Conservation (phyloP, 2,797 vertebrate species). For the Pteropus rufus region DNA sequence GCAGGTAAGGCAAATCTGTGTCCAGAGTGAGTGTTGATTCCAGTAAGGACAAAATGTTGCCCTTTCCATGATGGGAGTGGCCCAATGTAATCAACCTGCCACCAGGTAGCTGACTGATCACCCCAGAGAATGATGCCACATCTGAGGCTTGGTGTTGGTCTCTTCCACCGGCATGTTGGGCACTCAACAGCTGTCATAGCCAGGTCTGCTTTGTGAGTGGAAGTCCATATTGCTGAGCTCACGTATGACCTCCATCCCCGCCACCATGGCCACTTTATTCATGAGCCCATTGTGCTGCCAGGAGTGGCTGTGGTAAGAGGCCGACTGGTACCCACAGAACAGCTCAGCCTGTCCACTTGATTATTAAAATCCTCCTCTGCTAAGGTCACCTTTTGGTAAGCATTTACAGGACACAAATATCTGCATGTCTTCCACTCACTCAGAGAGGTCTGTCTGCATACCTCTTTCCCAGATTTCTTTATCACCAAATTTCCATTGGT, state of each 20-base stretch:
- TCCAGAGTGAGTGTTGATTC: not conserved
- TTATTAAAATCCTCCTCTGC: not conserved
- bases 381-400: not conserved
- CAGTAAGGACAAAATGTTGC: not conserved
- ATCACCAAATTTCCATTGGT: no score
- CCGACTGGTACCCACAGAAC: not conserved
- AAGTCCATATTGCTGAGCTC: not conserved
- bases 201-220: not conserved
- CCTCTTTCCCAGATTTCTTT: not conserved
- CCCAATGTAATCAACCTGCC: not conserved
- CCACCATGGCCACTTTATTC: no score
- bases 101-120: not conserved
- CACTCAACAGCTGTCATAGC: not conserved
- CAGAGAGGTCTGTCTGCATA: not conserved
- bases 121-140: not conserved
- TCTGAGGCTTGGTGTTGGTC: not conserved
- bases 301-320: not conserved
- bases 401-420: not conserved
- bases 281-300: not conserved
- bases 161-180: not conserved
- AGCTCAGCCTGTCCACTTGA: not conserved
- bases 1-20: not conserved
- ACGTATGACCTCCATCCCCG: not conserved
- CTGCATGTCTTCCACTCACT: not conserved
- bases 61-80: not conserved